Evolutionary conservation across 2,113 vertebrate genomes (phyloP).

Genomic region (Ciconia stormi): DNA sequence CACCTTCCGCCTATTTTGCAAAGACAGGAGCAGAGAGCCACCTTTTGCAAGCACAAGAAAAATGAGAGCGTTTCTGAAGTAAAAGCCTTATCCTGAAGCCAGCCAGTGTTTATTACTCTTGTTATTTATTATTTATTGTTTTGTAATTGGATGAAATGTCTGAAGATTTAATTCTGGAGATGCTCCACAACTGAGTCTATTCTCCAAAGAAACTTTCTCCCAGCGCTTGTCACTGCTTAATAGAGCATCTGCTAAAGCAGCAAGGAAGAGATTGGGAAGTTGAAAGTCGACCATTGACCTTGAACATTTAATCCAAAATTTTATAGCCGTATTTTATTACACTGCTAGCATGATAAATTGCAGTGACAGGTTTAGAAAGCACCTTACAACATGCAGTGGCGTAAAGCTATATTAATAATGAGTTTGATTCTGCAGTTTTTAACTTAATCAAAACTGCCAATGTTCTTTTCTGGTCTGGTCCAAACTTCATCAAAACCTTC

Average conservation of each 20-base stretch:
- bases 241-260: conserved; percentile 34
- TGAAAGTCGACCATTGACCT: conserved; percentile 63
- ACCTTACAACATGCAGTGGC: conserved; percentile 52
- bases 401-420: conserved; percentile 53
- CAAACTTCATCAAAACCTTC: background rate
- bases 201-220: background rate
- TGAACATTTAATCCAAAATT: conserved; percentile 68
- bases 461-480: background rate
- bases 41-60: background rate
- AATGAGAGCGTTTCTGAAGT: background rate
- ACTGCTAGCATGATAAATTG: conserved; percentile 59
- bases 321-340: conserved; percentile 66
- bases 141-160: background rate
- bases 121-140: conserved; percentile 37
- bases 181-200: background rate
- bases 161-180: background rate
- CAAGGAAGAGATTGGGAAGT: conserved; percentile 28
- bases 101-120: background rate
- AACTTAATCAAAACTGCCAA: conserved; percentile 40
- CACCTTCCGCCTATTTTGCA: background rate
- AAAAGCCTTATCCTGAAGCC: background rate
- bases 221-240: conserved; percentile 19
- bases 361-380: conserved; percentile 66
- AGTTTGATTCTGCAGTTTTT: conserved; percentile 57
- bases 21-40: background rate